Conservation (phyloP, 2,888 invertebrate species). For the Fissipunctia ypsillon region DNA sequence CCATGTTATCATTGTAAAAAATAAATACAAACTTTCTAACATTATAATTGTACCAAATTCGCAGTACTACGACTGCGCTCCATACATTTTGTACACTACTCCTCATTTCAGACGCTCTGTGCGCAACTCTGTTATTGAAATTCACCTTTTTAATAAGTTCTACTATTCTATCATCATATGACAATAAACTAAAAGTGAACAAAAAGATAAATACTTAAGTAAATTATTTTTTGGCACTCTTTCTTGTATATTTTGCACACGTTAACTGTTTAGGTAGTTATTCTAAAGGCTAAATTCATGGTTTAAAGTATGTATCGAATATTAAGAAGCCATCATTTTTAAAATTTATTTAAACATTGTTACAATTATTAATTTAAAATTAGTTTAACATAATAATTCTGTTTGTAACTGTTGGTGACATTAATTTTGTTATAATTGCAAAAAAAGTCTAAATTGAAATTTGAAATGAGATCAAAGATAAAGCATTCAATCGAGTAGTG, state of each 20-base stretch:
- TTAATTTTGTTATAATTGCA: too few relatives aligned
- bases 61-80: background rate
- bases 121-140: slow-evolving; percentile 31
- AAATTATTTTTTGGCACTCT: slow-evolving; percentile 7
- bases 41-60: background rate
- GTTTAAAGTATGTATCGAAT: slow-evolving; percentile 12
- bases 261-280: background rate
- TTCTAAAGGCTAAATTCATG: background rate
- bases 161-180: slow-evolving; percentile 12
- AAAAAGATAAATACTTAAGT: too few relatives aligned
- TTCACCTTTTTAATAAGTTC: slow-evolving; percentile 42
- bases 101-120: slow-evolving; percentile 4
- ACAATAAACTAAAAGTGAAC: slow-evolving; percentile 8
- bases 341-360: too few relatives aligned
- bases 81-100: slow-evolving; percentile 30
- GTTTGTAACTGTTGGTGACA: too few relatives aligned
- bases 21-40: background rate
- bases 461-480: too few relatives aligned
- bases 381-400: too few relatives aligned
- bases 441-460: too few relatives aligned
- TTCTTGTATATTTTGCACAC: slow-evolving; percentile 31
- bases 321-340: background rate
- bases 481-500: background rate
- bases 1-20: background rate
- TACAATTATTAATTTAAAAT: too few relatives aligned